Base-by-base conservation (phyloP, 2,113 vertebrate genomes). In the Anoura caudifer region DNA sequence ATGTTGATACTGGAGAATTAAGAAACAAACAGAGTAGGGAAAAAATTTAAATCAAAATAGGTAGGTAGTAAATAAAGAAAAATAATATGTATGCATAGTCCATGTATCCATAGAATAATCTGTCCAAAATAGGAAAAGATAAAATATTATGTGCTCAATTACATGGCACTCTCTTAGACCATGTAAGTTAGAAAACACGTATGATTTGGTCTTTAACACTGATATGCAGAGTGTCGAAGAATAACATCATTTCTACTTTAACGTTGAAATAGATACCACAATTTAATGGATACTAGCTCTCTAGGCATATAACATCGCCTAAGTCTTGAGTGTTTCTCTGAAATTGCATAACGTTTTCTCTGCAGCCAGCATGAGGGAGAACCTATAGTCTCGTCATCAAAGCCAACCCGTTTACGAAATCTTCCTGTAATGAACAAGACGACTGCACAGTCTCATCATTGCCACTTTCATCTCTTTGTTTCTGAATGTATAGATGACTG, bases 401-500 rank as follows among this genome's bases (percentile, higher is more conserved):
- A 87, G 56, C 3, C 13, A 70, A 70, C 26, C 7, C 5, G 63
- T 72, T 95, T 70, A 97, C 1, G 5, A 96, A 63, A 90, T 89
- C n/a, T 83, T 86, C 13, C 90, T 69, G 11, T 83, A 90, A 89
- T 41, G 22, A 24, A 38, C 43, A 75, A 96, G 70, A 75, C 0
- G n/a, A 82, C 33, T 31, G 4, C 28, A 89, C 1, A 94, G 2
- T 90, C 84, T 96, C 69, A 52, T 93, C 56, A 96, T 94, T 94
- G 87, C 73, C 50, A 81, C 19, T 41, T 96, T 97, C 94, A 96
- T 97, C 33, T 96, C 96, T 86, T 87, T 96, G 69, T 97, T 97
- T 50, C 90, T 96, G n/a, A 97, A 89, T 24, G 90, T 97, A 12
- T 97, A 96, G 65, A 97, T 97, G 69, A 96, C 56, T 87, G 84